Percentiles rank a stretch among this genome's conserved stretches.
Evolutionary conservation across 2,888 invertebrate genomes (phyloP).

Genomic region (Bombylius major): DNA sequence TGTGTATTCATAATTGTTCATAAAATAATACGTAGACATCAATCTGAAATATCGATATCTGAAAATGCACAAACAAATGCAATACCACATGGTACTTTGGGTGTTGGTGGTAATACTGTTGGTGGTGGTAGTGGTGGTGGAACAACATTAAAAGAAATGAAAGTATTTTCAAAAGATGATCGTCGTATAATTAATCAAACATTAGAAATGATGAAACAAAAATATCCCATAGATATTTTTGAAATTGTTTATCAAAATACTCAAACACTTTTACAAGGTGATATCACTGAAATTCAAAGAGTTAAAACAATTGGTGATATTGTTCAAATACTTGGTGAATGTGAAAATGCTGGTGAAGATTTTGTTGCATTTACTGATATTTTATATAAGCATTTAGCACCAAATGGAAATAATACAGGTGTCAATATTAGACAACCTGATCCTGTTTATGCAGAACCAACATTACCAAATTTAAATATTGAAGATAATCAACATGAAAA

Average conservation of each 20-base stretch:
- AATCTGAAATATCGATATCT: background rate
- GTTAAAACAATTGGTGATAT: constrained; percentile 25
- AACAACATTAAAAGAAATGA: constrained; percentile 4
- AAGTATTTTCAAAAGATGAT: constrained; percentile 22
- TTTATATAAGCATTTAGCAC: constrained; percentile 22
- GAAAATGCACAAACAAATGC: background rate
- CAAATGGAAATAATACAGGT: background rate
- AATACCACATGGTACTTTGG: background rate
- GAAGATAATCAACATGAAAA: constrained; percentile 6
- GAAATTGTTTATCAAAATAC: constrained; percentile 21
- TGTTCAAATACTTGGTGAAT: constrained; percentile 20
- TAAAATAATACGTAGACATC: constrained; percentile 9
- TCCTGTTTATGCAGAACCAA: constrained; percentile 26
- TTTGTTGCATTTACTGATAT: constrained; percentile 26
- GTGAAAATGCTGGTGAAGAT: constrained; percentile 22
- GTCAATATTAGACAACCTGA: constrained; percentile 8
- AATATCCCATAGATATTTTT: constrained; percentile 24
- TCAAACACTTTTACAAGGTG: constrained; percentile 19
- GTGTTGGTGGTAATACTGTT: background rate
- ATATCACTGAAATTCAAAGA: constrained; percentile 24
- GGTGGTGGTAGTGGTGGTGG: background rate
- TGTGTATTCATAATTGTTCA: constrained; percentile 14
- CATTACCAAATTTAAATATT: background rate
- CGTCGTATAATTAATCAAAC: constrained; percentile 24
- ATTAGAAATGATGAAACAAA: constrained; percentile 21